Base-by-base conservation (phyloP, 2,797 vertebrate species). In the Setipinna tenuifilis region DNA sequence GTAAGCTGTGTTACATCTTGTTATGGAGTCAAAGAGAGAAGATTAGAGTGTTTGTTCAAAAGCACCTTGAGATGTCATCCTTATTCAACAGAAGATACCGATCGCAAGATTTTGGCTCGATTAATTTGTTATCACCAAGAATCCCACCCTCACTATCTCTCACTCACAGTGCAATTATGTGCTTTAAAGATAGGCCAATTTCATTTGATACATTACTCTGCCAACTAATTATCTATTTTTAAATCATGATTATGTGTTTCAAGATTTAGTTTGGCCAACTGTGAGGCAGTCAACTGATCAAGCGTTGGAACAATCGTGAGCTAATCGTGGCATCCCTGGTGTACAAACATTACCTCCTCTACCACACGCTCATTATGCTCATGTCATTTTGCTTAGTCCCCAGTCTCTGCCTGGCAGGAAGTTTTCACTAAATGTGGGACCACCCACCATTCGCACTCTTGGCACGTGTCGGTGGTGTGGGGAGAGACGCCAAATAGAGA, bases 201-300 rank as follows among this genome's bases (percentile, higher is more conserved):
- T 6, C 17, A 31, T 71, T 71, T 41, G 35, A 2, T 31, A 71
- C 25, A 71, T 31, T 71, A 31, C 65, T 17, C 25, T 71, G 65
- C 25, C 65, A 71, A 31, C 65, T 35, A 35, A n/a, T 17, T 59
- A 59, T 17, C 17, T 59, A 59, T 59, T 28, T 71, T 25, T 71
- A 71, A 31, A 71, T 71, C 65, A 71, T 71, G 65, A 71, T 35
- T 35, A 71, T 71, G 65, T 35, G 31, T 71, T 25, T 14, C 65
- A 71, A 17, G 65, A 71, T 71, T 71, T 71, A 12, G 31, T 71
- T 71, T 71, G 31, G 65, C 65, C 65, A 71, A 31, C 65, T 71
- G 14, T 31, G 4, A 0, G 28, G 65, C 31, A 28, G 65, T 71
- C 28, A 71, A 71, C 6, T 71, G 65, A 71, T 71, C 65, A 16